A percentile compares a stretch with the other conserved stretches of the same genome.
Conservation (phyloP, 2,797 vertebrate genomes). For the Synaphobranchus kaupii region DNA sequence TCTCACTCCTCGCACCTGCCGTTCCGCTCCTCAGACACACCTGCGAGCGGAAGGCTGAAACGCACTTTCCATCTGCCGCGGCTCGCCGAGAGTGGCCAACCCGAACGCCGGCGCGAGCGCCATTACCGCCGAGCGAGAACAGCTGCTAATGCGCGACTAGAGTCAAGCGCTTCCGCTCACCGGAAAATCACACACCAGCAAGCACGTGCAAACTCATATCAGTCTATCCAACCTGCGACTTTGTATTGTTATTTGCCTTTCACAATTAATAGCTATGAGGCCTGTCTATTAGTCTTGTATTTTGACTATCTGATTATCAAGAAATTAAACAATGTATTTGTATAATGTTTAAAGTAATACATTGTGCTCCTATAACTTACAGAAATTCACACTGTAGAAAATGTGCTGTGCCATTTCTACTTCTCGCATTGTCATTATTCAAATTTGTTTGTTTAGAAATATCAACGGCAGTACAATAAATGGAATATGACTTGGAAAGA, state of each 20-base stretch:
- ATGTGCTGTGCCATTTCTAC: too few relatives aligned
- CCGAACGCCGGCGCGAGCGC: constrained; percentile 46
- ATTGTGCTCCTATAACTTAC: too few relatives aligned
- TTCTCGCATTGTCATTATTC: too few relatives aligned
- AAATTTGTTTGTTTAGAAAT: too few relatives aligned
- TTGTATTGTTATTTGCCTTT: neutral
- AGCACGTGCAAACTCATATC: neutral
- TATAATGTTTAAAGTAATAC: too few relatives aligned
- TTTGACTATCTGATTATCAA: neutral
- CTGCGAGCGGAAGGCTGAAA: constrained; percentile 56
- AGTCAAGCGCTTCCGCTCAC: constrained; percentile 56
- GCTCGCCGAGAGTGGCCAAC: constrained; percentile 55
- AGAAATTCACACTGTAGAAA: too few relatives aligned
- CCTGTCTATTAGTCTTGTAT: neutral
- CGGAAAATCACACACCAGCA: constrained; percentile 55
- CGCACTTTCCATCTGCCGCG: constrained; percentile 66
- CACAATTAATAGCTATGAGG: neutral
- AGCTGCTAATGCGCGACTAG: constrained; percentile 50
- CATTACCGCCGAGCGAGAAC: constrained; percentile 54
- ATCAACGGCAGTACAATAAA: too few relatives aligned
- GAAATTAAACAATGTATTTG: too few relatives aligned
- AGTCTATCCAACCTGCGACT: neutral
- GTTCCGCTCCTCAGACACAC: constrained; percentile 56
- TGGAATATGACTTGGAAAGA: too few relatives aligned
- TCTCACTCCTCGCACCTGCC: constrained; percentile 62